Evolutionary conservation across 1,140 invertebrate genomes (phyloP).

Genomic region (Saccostrea glomerata): DNA sequence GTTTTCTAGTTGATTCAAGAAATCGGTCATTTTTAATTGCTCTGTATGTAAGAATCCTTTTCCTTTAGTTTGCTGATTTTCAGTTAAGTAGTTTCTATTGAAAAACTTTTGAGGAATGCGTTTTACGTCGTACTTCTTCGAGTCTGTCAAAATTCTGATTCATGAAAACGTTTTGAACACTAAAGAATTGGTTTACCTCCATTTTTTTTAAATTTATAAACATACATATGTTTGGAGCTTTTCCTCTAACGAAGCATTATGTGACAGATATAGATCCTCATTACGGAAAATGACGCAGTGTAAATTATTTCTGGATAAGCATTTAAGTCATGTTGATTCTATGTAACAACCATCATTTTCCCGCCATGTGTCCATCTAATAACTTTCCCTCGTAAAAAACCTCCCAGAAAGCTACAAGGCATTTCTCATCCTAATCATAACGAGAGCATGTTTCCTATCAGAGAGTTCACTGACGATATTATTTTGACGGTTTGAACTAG

Average conservation of each 20-base stretch:
- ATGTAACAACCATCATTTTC: not conserved
- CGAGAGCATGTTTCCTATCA: slow-evolving; percentile 1
- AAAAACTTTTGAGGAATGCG: not conserved
- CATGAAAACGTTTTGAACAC: too few relatives aligned
- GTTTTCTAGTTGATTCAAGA: not conserved
- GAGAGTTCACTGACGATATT: not conserved
- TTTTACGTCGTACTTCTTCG: not conserved
- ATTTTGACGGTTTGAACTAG: slow-evolving; percentile 11
- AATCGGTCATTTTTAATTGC: slow-evolving; percentile 15
- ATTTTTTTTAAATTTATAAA: not conserved
- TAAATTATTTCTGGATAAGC: slow-evolving; percentile 1
- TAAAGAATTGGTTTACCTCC: too few relatives aligned
- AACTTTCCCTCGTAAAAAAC: not conserved
- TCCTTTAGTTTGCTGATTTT: not conserved
- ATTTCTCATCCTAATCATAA: slow-evolving; percentile 6
- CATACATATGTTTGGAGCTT: not conserved
- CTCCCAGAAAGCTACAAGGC: not conserved
- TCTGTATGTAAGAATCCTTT: not conserved
- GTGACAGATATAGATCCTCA: not conserved
- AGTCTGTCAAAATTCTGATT: too few relatives aligned
- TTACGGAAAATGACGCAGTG: not conserved
- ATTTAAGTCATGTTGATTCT: not conserved
- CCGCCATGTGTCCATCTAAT: not conserved
- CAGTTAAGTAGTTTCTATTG: slow-evolving; percentile 8
- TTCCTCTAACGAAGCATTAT: not conserved